Conservation (phyloP, 2,797 vertebrate genomes). For the Taenioides sp. region DNA sequence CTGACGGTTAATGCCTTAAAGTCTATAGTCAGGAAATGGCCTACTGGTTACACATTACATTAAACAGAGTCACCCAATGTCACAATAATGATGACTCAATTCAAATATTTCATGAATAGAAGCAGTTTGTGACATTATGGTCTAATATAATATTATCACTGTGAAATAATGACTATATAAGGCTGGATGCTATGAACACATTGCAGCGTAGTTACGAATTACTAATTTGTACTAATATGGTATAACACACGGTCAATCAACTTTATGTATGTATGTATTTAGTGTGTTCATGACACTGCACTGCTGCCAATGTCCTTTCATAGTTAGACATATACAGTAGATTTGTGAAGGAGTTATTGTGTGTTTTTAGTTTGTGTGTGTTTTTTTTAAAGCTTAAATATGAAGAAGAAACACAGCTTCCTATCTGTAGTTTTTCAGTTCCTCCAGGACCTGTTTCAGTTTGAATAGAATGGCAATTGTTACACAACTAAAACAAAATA, state of each 20-base stretch:
- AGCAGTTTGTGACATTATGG: neutral
- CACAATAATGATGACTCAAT: neutral
- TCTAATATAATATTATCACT: neutral
- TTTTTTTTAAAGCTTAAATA: neutral
- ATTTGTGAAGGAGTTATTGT: neutral
- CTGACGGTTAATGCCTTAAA: neutral
- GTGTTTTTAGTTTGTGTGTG: neutral
- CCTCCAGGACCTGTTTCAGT: neutral
- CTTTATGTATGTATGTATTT: no score
- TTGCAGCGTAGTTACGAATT: no score
- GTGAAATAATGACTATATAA: neutral
- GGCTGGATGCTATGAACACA: no score
- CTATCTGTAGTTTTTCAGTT: slow-evolving; percentile 1
- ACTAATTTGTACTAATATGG: no score
- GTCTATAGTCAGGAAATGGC: neutral
- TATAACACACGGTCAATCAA: no score
- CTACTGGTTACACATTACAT: neutral
- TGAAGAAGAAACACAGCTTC: slow-evolving; percentile 2
- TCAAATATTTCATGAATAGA: neutral
- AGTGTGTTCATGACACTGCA: neutral
- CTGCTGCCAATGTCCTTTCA: neutral
- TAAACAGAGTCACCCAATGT: neutral
- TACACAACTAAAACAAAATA: neutral
- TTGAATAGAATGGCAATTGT: neutral
- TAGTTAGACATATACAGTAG: neutral